Evolutionary conservation across 2,113 vertebrate species (phyloP).

Genomic region (Tragelaphus buxtoni): DNA sequence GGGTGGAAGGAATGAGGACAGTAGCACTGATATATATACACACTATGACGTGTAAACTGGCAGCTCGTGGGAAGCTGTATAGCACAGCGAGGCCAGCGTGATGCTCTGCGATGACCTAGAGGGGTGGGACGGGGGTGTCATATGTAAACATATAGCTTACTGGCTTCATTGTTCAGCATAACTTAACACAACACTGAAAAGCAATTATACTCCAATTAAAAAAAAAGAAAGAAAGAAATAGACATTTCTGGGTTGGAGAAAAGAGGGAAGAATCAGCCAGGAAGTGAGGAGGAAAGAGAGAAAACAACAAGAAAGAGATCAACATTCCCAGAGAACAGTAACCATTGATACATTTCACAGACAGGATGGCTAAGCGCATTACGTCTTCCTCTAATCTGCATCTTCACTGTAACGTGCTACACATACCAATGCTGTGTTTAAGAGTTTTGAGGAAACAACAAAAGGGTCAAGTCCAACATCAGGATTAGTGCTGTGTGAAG

Average conservation of each 20-base stretch:
- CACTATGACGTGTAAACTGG: accelerated
- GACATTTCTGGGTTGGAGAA: neutral
- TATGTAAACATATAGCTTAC: neutral
- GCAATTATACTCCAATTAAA: neutral
- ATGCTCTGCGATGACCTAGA: neutral
- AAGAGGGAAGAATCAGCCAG: neutral
- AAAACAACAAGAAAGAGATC: neutral
- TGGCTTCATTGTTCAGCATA: neutral
- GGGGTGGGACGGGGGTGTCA: accelerated
- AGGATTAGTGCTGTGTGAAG: neutral
- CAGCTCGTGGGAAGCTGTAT: neutral
- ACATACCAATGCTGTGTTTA: neutral
- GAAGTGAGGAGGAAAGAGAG: no score
- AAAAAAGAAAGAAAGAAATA: neutral
- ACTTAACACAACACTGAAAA: neutral
- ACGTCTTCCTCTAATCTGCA: neutral
- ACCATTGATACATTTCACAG: neutral
- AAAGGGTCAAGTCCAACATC: neutral
- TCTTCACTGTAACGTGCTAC: neutral
- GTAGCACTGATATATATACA: neutral
- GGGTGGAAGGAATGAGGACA: neutral
- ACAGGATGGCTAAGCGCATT: no score
- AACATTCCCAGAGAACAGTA: neutral
- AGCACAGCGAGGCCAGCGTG: accelerated
- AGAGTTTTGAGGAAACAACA: accelerated